phyloP scores from a whole-genome alignment of 2,797 vertebrate species.

The Oreochromis grahami region DNA sequence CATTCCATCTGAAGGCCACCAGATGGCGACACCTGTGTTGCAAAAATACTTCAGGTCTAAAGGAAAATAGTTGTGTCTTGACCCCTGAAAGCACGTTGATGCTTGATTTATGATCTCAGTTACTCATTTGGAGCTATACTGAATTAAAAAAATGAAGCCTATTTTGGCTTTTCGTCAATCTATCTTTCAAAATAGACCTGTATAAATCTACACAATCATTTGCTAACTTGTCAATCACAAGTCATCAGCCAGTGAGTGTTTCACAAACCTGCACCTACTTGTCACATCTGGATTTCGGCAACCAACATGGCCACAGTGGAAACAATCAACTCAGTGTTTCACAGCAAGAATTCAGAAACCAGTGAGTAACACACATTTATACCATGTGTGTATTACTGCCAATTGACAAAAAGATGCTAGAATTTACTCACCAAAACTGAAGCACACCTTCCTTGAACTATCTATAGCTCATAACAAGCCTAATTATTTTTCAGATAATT shows the following conservation, averaged over 20 bases:
- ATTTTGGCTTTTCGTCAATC: background rate
- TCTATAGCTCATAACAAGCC: background rate
- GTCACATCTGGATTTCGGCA: background rate
- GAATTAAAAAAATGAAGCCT: background rate
- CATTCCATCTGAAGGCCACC: background rate
- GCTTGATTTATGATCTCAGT: background rate
- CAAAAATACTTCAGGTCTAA: background rate
- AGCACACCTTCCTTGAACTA: background rate
- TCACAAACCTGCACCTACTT: background rate
- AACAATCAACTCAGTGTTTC: background rate
- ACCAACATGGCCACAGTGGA: accelerated
- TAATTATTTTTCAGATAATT: background rate
- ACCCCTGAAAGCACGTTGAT: background rate
- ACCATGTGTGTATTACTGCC: background rate
- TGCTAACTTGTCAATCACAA: background rate
- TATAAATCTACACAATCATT: background rate
- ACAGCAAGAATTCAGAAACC: background rate
- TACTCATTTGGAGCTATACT: background rate
- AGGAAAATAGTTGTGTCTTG: background rate
- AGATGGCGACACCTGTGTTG: background rate
- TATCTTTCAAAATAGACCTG: background rate
- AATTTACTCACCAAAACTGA: background rate
- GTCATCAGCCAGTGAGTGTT: background rate
- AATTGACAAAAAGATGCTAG: background rate
- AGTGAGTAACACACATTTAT: background rate